Evolutionary conservation across 2,888 invertebrate genomes (phyloP).

Genomic region (Cheilosia soror): DNA sequence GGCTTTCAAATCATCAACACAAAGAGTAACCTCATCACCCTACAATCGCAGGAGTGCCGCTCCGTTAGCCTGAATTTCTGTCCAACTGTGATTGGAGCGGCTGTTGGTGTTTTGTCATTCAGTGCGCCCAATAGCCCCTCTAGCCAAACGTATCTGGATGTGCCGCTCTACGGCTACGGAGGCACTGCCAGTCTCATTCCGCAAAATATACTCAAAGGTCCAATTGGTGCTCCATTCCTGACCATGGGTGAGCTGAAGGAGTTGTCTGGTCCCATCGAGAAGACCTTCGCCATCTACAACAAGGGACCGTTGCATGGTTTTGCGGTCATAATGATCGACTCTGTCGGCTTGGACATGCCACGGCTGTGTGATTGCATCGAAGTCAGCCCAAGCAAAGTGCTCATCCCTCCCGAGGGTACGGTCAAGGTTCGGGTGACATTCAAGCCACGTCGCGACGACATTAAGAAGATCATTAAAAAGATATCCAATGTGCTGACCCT

Average conservation of each 20-base stretch:
- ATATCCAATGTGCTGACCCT: conserved; percentile 82
- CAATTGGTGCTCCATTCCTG: conserved; percentile 85
- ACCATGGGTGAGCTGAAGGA: conserved; percentile 85
- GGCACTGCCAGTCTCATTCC: conserved; percentile 85
- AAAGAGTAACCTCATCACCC: conserved; percentile 82
- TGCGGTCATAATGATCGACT: conserved; percentile 81
- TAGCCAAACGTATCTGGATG: conserved; percentile 77
- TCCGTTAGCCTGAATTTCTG: conserved; percentile 85
- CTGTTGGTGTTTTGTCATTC: conserved; percentile 85
- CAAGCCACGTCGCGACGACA: conserved; percentile 84
- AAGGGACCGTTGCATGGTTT: conserved; percentile 86
- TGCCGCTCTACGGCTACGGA: conserved; percentile 86
- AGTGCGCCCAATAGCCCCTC: conserved; percentile 82
- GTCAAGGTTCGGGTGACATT: conserved; percentile 83
- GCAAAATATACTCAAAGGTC: conserved; percentile 85
- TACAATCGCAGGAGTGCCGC: conserved; percentile 86
- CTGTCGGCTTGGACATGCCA: conserved; percentile 80
- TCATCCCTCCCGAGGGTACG: conserved; percentile 83
- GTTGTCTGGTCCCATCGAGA: conserved; percentile 82
- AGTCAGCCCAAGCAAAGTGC: conserved; percentile 83
- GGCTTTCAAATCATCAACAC: conserved; percentile 83
- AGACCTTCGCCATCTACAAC: conserved; percentile 85
- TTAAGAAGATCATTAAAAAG: conserved; percentile 82
- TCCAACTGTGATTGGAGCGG: conserved; percentile 85
- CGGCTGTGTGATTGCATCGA: conserved; percentile 80